Conservation (phyloP, 1,140 invertebrate species). For the Hormaphis cornu region DNA sequence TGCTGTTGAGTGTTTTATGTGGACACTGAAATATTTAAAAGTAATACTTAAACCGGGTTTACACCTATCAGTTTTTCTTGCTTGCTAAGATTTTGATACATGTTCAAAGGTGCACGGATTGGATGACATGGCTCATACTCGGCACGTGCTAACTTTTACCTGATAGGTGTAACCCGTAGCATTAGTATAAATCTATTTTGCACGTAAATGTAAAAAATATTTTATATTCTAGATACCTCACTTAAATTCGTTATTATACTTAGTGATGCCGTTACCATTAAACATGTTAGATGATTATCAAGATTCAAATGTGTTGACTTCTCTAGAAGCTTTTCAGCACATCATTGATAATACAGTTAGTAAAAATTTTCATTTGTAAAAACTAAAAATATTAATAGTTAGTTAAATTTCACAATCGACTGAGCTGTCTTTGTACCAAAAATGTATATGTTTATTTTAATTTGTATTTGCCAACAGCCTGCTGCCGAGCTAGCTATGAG, state of each 20-base stretch:
- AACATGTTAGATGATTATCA: slow-evolving; percentile 24
- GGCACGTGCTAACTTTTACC: no score
- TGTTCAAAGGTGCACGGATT: no score
- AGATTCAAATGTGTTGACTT: not conserved
- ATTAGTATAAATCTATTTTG: not conserved
- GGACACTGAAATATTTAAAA: slow-evolving; percentile 9
- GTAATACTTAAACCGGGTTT: not conserved
- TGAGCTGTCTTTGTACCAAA: not conserved
- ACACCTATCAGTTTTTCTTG: not conserved
- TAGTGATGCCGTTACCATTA: slow-evolving; percentile 20
- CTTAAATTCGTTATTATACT: slow-evolving; percentile 18
- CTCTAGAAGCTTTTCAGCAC: slow-evolving; percentile 10
- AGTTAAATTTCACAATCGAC: not conserved
- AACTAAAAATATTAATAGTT: not conserved
- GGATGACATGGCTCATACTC: no score
- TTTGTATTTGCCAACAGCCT: no score
- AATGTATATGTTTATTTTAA: not conserved
- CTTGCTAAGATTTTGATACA: no score
- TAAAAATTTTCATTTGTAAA: not conserved
- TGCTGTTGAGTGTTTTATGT: slow-evolving; percentile 15
- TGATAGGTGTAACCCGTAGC: no score
- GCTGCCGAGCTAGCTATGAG: slow-evolving; percentile 10
- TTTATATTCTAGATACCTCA: slow-evolving; percentile 13
- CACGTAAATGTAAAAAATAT: not conserved
- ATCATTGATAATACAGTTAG: slow-evolving; percentile 25